These are phyloP conservation scores for Drosophila nebulosa DNA, from an alignment of 1,140 invertebrate genomes.

Conservation along the genomic window DNA sequence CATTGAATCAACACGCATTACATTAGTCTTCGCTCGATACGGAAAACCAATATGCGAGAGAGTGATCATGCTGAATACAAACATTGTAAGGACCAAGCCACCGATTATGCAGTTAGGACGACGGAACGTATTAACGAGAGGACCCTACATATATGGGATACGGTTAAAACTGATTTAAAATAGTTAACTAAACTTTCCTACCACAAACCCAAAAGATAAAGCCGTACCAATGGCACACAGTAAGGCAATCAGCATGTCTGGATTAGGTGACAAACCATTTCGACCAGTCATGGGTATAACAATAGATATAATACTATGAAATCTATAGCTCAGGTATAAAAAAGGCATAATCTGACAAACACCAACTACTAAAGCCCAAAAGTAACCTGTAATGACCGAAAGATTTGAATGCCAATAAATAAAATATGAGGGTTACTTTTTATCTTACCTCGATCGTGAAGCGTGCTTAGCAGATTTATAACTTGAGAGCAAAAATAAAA, in stretches of 20 bases:
- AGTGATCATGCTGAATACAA: slow-evolving; percentile 82
- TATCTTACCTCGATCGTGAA: slow-evolving; percentile 66
- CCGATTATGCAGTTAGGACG: slow-evolving; percentile 79
- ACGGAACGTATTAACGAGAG: slow-evolving; percentile 60
- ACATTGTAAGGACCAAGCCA: slow-evolving; percentile 80
- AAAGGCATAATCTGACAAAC: slow-evolving; percentile 71
- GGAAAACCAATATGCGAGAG: slow-evolving; percentile 89
- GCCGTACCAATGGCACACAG: slow-evolving; percentile 80
- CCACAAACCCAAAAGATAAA: slow-evolving; percentile 62
- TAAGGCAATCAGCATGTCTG: slow-evolving; percentile 83
- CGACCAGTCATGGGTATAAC: slow-evolving; percentile 87
- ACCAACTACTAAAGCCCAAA: slow-evolving; percentile 83
- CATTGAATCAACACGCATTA: slow-evolving; percentile 86
- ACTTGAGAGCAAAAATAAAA: slow-evolving; percentile 58
- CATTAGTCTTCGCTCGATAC: slow-evolving; percentile 86
- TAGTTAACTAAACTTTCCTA: neutral
- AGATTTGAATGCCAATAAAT: neutral
- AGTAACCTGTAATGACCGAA: slow-evolving; percentile 67
- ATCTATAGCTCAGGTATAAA: slow-evolving; percentile 84
- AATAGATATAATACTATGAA: slow-evolving; percentile 85
- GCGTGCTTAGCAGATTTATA: slow-evolving; percentile 54
- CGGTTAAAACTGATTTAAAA: neutral
- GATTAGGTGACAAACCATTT: slow-evolving; percentile 83
- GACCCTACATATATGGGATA: slow-evolving; percentile 30
- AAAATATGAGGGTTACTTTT: neutral